phyloP scores from a whole-genome alignment of 2,797 vertebrate genomes.

The Eurystomus glaucurus region DNA sequence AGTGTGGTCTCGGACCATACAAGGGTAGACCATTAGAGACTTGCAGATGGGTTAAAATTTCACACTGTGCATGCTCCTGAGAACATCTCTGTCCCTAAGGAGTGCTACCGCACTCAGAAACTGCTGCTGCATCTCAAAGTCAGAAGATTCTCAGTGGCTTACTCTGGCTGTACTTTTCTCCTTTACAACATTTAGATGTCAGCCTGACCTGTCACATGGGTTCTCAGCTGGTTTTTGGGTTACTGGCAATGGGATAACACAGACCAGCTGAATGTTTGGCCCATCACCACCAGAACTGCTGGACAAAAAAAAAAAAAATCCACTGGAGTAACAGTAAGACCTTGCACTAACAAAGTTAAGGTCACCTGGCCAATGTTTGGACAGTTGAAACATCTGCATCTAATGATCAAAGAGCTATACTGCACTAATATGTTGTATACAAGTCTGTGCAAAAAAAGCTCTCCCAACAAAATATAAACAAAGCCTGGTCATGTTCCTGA shows the following conservation, averaged over 20 bases:
- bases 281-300: not conserved
- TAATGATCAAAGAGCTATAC: not conserved
- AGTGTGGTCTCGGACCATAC: not conserved
- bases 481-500: not conserved
- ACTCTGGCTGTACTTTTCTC: not conserved
- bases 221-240: constrained; percentile 41
- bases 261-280: constrained; percentile 51
- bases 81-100: not conserved
- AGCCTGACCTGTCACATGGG: constrained; percentile 52
- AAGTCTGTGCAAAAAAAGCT: not conserved
- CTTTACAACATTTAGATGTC: constrained; percentile 33
- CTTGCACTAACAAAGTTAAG: constrained; percentile 26
- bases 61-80: not conserved
- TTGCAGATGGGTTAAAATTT: not conserved
- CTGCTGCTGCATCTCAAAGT: not conserved
- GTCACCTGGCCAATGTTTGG: constrained; percentile 20
- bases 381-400: constrained; percentile 22
- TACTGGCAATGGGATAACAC: constrained; percentile 34
- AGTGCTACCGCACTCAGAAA: not conserved
- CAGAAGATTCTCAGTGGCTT: not conserved
- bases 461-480: not conserved
- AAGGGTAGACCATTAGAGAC: not conserved
- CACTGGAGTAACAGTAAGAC: not conserved
- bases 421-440: not conserved
- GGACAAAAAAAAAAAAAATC: not conserved